Percentiles rank a stretch among this genome's conserved stretches.
phyloP scores from a whole-genome alignment of 2,888 invertebrate genomes.

The Acanthosepion pharaonis region DNA sequence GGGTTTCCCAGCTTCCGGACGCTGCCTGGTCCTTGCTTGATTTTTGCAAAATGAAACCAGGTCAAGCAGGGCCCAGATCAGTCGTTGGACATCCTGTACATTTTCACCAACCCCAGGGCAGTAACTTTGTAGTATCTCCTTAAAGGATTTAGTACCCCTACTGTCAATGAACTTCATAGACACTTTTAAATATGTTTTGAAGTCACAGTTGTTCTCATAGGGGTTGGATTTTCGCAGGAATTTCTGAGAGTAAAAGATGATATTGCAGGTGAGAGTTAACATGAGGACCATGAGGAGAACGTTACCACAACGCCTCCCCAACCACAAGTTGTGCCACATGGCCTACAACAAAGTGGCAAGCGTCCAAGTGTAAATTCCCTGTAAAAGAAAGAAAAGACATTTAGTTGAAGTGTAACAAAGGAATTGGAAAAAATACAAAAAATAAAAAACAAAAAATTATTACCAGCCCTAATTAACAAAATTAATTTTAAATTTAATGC shows the following conservation, averaged over 20 bases:
- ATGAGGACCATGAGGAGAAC: conserved; percentile 47
- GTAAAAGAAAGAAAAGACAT: not conserved
- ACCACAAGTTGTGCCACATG: conserved; percentile 55
- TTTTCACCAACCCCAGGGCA: conserved; percentile 13
- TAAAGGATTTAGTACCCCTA: conserved; percentile 36
- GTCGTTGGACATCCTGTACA: conserved; percentile 36
- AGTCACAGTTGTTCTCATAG: not conserved
- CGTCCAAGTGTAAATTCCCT: not conserved
- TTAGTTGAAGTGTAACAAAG: not conserved
- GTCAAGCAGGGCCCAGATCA: conserved; percentile 39
- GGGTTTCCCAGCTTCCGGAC: not conserved
- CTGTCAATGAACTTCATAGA: conserved; percentile 47
- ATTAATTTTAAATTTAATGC: too few relatives aligned
- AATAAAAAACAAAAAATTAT: not conserved
- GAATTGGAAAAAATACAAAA: not conserved
- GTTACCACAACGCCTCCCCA: conserved; percentile 58
- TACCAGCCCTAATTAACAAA: too few relatives aligned
- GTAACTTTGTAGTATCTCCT: conserved; percentile 6
- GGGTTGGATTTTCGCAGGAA: not conserved
- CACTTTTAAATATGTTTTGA: conserved; percentile 41
- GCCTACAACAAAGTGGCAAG: conserved; percentile 33
- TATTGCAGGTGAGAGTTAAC: conserved; percentile 41
- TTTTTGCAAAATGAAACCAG: conserved; percentile 36
- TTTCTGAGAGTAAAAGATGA: conserved; percentile 36
- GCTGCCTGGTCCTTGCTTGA: not conserved